Base-by-base conservation (phyloP, 2,113 vertebrate genomes). In the Phyllostomus hastatus region DNA sequence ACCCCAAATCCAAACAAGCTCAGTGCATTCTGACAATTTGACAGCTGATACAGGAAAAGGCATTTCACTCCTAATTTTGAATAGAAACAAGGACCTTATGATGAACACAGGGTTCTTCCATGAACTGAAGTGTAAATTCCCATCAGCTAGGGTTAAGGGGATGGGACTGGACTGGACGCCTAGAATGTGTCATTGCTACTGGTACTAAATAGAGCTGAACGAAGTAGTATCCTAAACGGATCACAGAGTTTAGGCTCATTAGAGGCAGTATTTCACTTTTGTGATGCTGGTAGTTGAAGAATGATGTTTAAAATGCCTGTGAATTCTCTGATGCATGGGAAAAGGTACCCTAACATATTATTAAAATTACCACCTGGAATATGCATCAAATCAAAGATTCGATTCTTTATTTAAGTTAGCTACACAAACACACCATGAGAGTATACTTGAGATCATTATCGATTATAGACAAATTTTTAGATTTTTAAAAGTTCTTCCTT, bases 21-120 rank as follows among this genome's bases (percentile, higher is more conserved):
- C 87, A 96, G 72, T 92, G 70, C 57, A 17, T 97, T 98, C 92
- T 97, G 97, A 98, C 95, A 98, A 96, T 97, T 96, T 98, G 97
- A 98, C 96, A 97, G 97, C 94, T 98, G 96, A 97, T 94, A 97
- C 48, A 97, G 80, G 52, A 97, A 97, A 97, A 97, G 66, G 15
- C 69, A 97, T 94, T 97, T 97, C 70, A 90, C 52, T 90, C 92
- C 97, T 98, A 95, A 91, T 93, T 97, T 93, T 96, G 97, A 98
- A 97, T 59, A 95, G 95, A 96, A 97, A 90, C 85, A 97, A 97
- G 85, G 33, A 96, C 35, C 35, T 78, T 86, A 87, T 96, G 95
- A 96, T 89, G 97, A 98, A 97, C 78, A 90, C 81, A 90, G 0
- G 10, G 72, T 26, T 92, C 50, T 93, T 97, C 0, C 0, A 90